Conservation (phyloP, 2,797 vertebrate genomes). For the Saxicola maurus region DNA sequence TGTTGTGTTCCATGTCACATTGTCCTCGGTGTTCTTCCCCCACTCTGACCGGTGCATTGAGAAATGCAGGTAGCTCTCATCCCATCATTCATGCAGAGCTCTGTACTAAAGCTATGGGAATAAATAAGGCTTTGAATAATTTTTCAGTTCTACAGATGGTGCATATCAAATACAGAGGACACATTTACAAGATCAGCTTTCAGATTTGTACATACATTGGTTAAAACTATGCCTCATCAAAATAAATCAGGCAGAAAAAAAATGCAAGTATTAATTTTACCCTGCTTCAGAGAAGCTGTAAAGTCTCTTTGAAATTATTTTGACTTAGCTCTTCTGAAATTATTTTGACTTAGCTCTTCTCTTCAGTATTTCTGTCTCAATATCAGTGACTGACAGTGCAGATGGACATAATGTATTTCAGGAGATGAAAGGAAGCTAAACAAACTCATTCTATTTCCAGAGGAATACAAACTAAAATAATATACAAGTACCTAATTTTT, state of each 20-base stretch:
- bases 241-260: neutral
- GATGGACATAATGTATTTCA: neutral
- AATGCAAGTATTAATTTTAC: neutral
- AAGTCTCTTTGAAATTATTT: neutral
- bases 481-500: neutral
- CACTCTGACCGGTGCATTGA: neutral
- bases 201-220: fast-evolving
- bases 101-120: neutral
- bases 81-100: neutral
- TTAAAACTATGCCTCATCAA: neutral
- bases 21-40: neutral
- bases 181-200: neutral
- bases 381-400: neutral
- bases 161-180: neutral
- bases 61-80: neutral
- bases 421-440: neutral
- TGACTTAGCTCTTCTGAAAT: neutral
- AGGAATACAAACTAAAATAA: neutral
- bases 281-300: neutral
- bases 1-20: neutral
- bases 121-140: neutral
- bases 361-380: neutral
- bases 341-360: neutral
- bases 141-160: neutral
- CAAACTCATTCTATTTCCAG: neutral